Conservation (phyloP, 2,797 vertebrate genomes). For the Scleropages formosus region DNA sequence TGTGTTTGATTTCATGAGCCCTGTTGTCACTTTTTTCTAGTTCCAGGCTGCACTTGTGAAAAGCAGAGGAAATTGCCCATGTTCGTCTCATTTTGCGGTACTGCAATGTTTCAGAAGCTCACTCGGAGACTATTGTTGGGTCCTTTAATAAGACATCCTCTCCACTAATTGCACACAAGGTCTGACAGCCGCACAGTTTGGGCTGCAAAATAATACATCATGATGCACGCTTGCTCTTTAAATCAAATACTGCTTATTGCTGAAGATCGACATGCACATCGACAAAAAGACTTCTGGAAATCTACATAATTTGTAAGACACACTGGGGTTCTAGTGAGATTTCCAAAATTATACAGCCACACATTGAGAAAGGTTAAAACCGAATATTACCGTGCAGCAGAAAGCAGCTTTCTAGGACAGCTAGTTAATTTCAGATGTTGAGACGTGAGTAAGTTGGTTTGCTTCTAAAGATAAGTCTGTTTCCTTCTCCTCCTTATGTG, state of each 20-base stretch:
- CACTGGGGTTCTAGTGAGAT: slow-evolving; percentile 43
- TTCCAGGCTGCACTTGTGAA: slow-evolving; percentile 45
- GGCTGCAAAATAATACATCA: slow-evolving; percentile 53
- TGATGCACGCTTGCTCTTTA: slow-evolving; percentile 32
- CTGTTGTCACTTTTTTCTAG: not conserved
- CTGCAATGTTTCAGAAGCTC: slow-evolving; percentile 39
- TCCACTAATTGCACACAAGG: slow-evolving; percentile 60
- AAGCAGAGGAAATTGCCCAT: slow-evolving; percentile 42
- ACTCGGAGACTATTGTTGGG: slow-evolving; percentile 34
- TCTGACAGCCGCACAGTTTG: slow-evolving; percentile 43
- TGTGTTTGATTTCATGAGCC: not conserved
- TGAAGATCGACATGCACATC: slow-evolving; percentile 54
- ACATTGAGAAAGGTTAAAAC: slow-evolving; percentile 56
- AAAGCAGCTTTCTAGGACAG: slow-evolving; percentile 39
- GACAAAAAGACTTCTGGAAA: slow-evolving; percentile 39
- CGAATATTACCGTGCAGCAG: slow-evolving; percentile 42
- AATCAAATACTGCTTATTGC: slow-evolving; percentile 42
- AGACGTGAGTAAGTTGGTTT: slow-evolving; percentile 22
- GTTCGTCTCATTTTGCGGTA: slow-evolving; percentile 45
- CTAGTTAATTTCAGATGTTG: slow-evolving; percentile 34
- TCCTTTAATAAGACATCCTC: slow-evolving; percentile 56
- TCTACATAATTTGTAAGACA: slow-evolving; percentile 36
- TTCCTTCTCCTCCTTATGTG: slow-evolving; percentile 43
- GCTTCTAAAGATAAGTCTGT: slow-evolving; percentile 7
- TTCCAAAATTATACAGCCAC: slow-evolving; percentile 42